These are phyloP conservation scores for Delphinus delphis DNA, from an alignment of 2,113 vertebrate species.

Conservation along the genomic window DNA sequence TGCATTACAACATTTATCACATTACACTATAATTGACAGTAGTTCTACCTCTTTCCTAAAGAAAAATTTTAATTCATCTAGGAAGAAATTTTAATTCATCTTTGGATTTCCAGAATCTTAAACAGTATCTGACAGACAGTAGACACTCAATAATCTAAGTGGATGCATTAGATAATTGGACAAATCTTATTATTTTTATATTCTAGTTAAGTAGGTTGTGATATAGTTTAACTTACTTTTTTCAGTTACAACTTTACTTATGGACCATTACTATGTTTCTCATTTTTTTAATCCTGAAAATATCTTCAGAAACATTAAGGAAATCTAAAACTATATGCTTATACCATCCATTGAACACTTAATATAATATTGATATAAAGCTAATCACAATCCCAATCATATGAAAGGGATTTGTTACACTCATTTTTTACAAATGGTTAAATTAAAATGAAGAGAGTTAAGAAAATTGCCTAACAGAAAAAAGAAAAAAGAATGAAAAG, in stretches of 20 bases:
- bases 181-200: background rate
- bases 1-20: background rate
- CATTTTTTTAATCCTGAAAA: background rate
- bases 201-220: background rate
- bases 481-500: no score
- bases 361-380: background rate
- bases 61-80: background rate
- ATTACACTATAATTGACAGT: background rate
- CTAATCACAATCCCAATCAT: background rate
- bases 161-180: background rate
- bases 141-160: background rate
- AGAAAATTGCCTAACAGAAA: background rate
- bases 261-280: background rate
- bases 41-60: background rate
- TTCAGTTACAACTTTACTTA: background rate
- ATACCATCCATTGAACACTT: background rate
- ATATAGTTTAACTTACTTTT: background rate
- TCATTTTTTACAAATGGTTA: background rate
- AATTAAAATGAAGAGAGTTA: background rate
- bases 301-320: background rate
- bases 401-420: background rate
- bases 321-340: background rate
- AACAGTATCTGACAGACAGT: background rate
- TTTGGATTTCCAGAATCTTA: background rate
- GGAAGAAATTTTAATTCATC: background rate